phyloP scores from a whole-genome alignment of 2,888 invertebrate species.

The Synergus gifuensis region DNA sequence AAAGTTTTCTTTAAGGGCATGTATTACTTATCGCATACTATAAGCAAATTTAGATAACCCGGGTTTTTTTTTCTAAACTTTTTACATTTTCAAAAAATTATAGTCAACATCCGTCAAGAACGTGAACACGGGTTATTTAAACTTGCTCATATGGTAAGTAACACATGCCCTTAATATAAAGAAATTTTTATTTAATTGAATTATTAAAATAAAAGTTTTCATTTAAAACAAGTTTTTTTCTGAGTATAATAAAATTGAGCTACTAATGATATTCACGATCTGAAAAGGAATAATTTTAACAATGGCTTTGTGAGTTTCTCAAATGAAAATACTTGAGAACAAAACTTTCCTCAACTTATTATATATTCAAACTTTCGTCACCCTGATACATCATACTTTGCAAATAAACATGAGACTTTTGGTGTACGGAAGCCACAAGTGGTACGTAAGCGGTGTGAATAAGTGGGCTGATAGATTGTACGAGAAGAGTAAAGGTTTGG shows the following conservation, averaged over 20 bases:
- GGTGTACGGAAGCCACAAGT: conserved; percentile 68
- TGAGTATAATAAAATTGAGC: not conserved
- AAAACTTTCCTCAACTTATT: not conserved
- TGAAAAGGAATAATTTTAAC: not conserved
- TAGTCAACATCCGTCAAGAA: no score
- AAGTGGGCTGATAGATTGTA: conserved; percentile 72
- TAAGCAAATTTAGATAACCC: no score
- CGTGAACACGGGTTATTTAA: no score
- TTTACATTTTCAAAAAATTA: no score
- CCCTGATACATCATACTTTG: conserved; percentile 5
- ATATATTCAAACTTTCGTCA: not conserved
- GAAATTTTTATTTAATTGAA: no score
- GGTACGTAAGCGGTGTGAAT: conserved; percentile 72
- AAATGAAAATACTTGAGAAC: not conserved
- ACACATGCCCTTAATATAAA: no score
- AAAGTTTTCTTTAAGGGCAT: no score
- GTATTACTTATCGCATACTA: no score
- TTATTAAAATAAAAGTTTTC: no score
- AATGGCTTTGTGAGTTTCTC: not conserved
- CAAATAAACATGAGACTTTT: conserved; percentile 39
- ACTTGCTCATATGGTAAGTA: no score
- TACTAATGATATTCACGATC: not conserved
- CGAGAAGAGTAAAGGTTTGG: conserved; percentile 45
- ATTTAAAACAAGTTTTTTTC: no score
- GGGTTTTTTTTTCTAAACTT: no score